Evolutionary conservation across 2,113 vertebrate species (phyloP).

Genomic region (Pseudopodoces humilis): DNA sequence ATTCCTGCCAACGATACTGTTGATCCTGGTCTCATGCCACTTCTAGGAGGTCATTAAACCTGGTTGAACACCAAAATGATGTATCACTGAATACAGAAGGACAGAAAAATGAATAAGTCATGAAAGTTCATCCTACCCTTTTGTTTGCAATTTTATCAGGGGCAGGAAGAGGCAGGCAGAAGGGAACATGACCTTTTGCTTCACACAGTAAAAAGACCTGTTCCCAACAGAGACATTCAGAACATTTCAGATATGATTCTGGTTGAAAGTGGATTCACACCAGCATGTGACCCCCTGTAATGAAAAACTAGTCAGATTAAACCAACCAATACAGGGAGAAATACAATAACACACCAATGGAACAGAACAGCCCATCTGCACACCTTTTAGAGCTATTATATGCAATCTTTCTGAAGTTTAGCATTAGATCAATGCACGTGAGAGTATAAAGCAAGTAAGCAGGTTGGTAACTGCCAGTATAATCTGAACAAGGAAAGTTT

Average conservation of each 20-base stretch:
- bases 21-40: not conserved
- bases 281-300: not conserved
- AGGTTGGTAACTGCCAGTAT: not conserved
- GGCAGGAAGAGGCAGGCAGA: not conserved
- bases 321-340: not conserved
- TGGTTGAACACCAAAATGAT: not conserved
- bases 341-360: not conserved
- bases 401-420: not conserved
- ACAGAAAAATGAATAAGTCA: not conserved
- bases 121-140: not conserved
- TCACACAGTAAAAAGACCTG: not conserved
- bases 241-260: not conserved
- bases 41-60: not conserved
- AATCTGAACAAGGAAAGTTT: not conserved
- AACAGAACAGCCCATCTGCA: not conserved
- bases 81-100: not conserved
- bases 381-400: not conserved
- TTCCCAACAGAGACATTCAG: not conserved
- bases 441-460: not conserved
- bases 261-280: not conserved
- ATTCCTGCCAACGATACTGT: not conserved
- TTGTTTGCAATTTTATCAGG: not conserved
- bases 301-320: not conserved
- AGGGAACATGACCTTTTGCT: not conserved
- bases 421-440: not conserved